Percentiles rank a stretch among this genome's conserved stretches.
phyloP scores from a whole-genome alignment of 2,888 invertebrate species.

The Campopleginae sp. region DNA sequence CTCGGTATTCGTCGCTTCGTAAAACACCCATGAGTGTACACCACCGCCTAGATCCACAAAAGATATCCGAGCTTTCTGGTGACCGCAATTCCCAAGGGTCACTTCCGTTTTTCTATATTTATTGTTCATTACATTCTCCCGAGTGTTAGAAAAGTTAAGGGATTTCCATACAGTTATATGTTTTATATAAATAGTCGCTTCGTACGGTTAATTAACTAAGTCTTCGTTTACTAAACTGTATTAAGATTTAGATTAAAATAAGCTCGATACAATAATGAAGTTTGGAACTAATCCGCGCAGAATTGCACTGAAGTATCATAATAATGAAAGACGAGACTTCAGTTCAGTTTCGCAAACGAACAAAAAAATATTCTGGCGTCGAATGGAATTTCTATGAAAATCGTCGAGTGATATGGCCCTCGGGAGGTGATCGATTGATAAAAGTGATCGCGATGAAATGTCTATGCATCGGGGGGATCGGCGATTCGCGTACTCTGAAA shows the following conservation, averaged over 20 bases:
- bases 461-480: constrained; percentile 9
- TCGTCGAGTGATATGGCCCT: not conserved
- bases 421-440: constrained; percentile 20
- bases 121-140: constrained; percentile 18
- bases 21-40: not conserved
- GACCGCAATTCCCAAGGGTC: constrained; percentile 38
- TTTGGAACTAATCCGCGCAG: not conserved
- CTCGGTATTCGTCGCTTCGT: constrained; percentile 24
- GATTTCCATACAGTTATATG: constrained; percentile 32
- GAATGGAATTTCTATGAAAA: not conserved
- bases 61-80: constrained; percentile 36
- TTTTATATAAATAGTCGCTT: constrained; percentile 29
- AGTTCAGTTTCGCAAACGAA: not conserved
- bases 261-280: not conserved
- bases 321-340: not conserved
- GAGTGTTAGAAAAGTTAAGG: constrained; percentile 6
- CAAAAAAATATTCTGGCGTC: not conserved
- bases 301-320: not conserved
- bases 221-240: not conserved
- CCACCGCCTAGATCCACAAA: not conserved
- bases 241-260: not conserved
- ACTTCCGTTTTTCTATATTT: constrained; percentile 20
- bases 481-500: not conserved
- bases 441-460: not conserved
- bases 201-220: no score